Conservation (phyloP, 2,888 invertebrate genomes). For the Hydraecia micacea region DNA sequence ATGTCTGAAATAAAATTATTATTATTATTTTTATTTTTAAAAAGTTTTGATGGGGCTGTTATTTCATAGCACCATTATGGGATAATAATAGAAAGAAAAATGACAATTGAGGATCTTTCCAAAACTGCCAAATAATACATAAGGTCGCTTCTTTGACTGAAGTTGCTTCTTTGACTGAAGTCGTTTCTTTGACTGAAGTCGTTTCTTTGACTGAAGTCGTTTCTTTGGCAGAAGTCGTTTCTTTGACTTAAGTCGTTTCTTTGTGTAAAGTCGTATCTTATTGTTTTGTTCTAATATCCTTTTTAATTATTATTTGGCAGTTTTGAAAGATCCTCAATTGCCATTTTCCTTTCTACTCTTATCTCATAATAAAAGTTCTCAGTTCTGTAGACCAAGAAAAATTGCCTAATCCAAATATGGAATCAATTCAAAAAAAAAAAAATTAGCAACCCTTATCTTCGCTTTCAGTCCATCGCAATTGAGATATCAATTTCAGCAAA, state of each 20-base stretch:
- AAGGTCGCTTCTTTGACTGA: too few relatives aligned
- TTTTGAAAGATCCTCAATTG: neutral
- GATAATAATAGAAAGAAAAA: neutral
- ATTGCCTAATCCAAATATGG: neutral
- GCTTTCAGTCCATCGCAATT: neutral
- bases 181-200: too few relatives aligned
- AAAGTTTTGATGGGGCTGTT: neutral
- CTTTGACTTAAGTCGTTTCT: too few relatives aligned
- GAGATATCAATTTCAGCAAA: constrained; percentile 1
- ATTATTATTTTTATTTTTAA: too few relatives aligned
- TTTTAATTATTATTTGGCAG: neutral
- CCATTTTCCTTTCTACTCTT: neutral
- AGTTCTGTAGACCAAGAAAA: too few relatives aligned
- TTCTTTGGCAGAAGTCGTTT: too few relatives aligned
- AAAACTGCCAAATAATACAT: neutral
- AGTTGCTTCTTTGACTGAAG: too few relatives aligned
- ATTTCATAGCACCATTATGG: neutral
- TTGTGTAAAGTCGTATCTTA: too few relatives aligned
- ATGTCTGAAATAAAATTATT: too few relatives aligned
- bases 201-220: too few relatives aligned
- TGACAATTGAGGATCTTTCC: neutral
- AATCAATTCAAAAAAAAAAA: neutral
- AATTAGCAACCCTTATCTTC: too few relatives aligned
- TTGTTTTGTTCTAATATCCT: too few relatives aligned
- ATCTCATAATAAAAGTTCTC: neutral